Conservation (phyloP, 2,113 vertebrate genomes). For the Morone chrysops region DNA sequence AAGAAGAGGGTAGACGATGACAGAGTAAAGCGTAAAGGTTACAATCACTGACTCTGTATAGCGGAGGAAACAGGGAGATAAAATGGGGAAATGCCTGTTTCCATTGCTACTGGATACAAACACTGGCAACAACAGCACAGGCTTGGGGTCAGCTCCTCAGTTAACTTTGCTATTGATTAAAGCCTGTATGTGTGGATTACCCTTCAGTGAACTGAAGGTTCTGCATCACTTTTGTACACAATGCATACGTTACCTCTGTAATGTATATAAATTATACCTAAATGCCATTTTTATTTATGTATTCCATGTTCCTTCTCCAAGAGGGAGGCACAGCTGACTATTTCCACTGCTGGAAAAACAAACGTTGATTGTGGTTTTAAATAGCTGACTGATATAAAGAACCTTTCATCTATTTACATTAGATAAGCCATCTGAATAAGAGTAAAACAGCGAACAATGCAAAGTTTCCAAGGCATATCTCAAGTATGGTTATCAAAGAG, state of each 20-base stretch:
- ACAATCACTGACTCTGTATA: constrained; percentile 69
- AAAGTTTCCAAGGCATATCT: constrained; percentile 58
- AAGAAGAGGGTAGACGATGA: constrained; percentile 64
- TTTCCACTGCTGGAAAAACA: constrained; percentile 51
- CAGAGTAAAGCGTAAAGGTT: constrained; percentile 72
- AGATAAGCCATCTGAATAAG: constrained; percentile 67
- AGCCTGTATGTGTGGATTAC: constrained; percentile 11
- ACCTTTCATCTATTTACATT: constrained; percentile 69
- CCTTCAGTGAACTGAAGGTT: constrained; percentile 4
- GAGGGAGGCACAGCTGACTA: background rate
- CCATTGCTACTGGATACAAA: constrained; percentile 71
- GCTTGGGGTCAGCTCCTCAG: constrained; percentile 26
- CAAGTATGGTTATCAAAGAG: constrained; percentile 29
- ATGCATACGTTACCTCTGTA: background rate
- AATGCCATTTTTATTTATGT: background rate
- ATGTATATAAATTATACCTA: background rate
- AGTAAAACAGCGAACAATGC: constrained; percentile 71
- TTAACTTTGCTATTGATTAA: constrained; percentile 1
- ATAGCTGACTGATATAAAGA: constrained; percentile 56
- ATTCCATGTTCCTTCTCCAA: constrained; percentile 4
- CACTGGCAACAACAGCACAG: constrained; percentile 58
- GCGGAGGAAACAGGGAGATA: constrained; percentile 64
- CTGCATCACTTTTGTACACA: background rate
- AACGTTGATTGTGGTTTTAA: constrained; percentile 47
- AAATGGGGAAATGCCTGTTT: constrained; percentile 73